Evolutionary conservation across 2,113 vertebrate species (phyloP), one percentile per base, ranked within the genome.

Genomic region (Sylvicapra grimmia): DNA sequence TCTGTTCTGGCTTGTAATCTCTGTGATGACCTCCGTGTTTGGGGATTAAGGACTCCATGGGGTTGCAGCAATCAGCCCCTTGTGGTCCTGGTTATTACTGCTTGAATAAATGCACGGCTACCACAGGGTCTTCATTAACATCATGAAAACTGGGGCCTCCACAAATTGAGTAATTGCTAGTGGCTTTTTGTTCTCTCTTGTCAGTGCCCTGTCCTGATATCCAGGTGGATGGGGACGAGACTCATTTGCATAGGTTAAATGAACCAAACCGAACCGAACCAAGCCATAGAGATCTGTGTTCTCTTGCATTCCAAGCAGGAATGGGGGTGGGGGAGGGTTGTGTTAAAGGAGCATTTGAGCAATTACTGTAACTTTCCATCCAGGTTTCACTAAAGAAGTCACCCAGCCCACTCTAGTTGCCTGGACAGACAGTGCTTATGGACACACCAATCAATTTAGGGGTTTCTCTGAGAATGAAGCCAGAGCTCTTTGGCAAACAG

Each of bases 91-190:
- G 85, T 93, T 89, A 93, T 91, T 89, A 89, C 2, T 56, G 53
- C 83, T 58, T 33, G 86, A 93, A 93, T 95, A 97, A 96, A 97
- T 80, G 75, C 77, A 44, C 2, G 27, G 86, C 53, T 83, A 44
- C 80, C 84, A 72, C 58, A 87, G 86, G 84, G 86, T 56, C 80
- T 87, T 89, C 91, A 86, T 79, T 90, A 93, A 87, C 93, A 63
- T 68, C 72, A 31, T 47, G 72, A 94, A 94, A 96, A 94, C 7
- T 53, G 72, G 72, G 72, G 86, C 59, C 84, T 95, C 83, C 40
- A 80, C 79, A 77, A 68, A 82, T 47, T 93, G 63, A 95, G 65
- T 95, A 97, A 97, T 77, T 97, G 91, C 86, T 33, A 92, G 68
- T 90, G 44, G 89, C 84, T 88, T 53, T 90, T 86, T 16, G 49